phyloP scores from a whole-genome alignment of 1,140 invertebrate species.

The Drosophila ercepeae region DNA sequence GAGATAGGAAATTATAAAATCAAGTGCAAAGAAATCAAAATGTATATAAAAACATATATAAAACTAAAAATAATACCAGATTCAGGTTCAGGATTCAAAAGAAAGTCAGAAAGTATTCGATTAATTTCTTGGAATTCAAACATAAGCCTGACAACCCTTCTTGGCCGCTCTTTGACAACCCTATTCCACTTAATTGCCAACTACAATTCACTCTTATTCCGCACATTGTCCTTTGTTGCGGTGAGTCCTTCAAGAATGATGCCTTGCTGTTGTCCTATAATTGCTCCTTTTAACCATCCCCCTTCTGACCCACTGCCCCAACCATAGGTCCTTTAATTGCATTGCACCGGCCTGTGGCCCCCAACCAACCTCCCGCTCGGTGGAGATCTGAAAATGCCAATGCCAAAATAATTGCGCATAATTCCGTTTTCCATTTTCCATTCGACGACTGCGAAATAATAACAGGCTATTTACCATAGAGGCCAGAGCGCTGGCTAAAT shows the following conservation, averaged over 20 bases:
- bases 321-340: conserved; percentile 54
- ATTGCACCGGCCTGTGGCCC: too few relatives aligned
- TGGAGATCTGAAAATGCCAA: conserved; percentile 35
- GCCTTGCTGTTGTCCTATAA: conserved; percentile 21
- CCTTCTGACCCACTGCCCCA: not conserved
- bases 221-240: conserved; percentile 35
- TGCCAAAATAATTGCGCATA: conserved; percentile 67
- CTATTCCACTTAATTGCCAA: conserved; percentile 12
- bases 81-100: too few relatives aligned
- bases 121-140: not conserved
- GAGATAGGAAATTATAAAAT: not conserved
- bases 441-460: not conserved
- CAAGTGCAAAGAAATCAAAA: not conserved
- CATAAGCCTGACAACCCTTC: not conserved
- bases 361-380: too few relatives aligned
- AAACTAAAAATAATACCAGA: too few relatives aligned
- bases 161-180: conserved; percentile 5
- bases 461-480: not conserved
- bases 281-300: conserved; percentile 19
- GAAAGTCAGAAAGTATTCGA: not conserved
- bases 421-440: conserved; percentile 36
- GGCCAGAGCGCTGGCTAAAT: conserved; percentile 1
- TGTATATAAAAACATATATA: not conserved
- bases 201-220: conserved; percentile 5
- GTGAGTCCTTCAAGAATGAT: conserved; percentile 33